phyloP scores from a whole-genome alignment of 2,113 vertebrate species.

The Merops nubicus region DNA sequence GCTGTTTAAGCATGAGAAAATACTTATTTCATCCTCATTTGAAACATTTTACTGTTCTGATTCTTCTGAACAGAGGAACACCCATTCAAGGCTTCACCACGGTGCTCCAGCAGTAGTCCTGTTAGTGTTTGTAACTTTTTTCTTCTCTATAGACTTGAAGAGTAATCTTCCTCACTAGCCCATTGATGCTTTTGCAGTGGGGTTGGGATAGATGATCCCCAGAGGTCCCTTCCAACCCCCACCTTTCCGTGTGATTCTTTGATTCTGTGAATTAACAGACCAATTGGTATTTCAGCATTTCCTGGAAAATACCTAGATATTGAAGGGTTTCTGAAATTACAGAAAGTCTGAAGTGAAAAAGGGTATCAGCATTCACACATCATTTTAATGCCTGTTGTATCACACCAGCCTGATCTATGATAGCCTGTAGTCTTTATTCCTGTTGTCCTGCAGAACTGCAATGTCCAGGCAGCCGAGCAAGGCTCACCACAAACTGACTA shows the following conservation, averaged over 20 bases:
- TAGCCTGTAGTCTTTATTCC: neutral
- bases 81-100: fast-evolving
- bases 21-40: neutral
- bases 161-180: neutral
- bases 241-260: neutral
- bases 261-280: neutral
- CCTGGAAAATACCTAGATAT: neutral
- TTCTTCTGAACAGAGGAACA: neutral
- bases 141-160: neutral
- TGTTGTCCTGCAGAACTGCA: neutral
- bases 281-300: neutral
- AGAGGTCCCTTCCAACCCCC: neutral
- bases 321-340: neutral
- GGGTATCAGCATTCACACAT: neutral
- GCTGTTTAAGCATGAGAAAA: neutral
- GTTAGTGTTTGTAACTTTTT: fast-evolving
- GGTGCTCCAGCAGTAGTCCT: no score
- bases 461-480: neutral
- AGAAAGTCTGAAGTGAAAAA: neutral
- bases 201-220: neutral
- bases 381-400: neutral
- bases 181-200: neutral
- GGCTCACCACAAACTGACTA: neutral
- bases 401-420: neutral
- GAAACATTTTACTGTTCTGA: no score